Evolutionary conservation across 1,140 invertebrate species (phyloP).

Genomic region (Meloidogyne exigua): DNA sequence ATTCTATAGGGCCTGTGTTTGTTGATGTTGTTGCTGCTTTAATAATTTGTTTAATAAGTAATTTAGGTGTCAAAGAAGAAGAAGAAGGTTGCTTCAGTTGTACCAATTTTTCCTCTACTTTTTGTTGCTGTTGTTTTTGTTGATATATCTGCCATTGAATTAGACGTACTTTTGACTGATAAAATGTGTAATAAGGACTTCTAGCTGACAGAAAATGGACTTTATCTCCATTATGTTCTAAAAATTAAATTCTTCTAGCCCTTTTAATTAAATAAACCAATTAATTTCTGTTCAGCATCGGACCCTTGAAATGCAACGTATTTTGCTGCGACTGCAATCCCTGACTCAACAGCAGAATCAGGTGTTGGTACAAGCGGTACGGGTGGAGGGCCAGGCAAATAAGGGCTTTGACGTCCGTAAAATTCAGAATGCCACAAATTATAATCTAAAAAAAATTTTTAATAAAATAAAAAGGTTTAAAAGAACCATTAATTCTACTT

Average conservation of each 20-base stretch:
- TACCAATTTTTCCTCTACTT: not conserved
- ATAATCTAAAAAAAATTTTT: constrained; percentile 14
- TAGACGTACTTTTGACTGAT: constrained; percentile 36
- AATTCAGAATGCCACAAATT: constrained; percentile 39
- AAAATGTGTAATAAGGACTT: constrained; percentile 40
- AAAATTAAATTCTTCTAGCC: not conserved
- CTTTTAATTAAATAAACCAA: constrained; percentile 22
- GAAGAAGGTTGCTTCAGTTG: not conserved
- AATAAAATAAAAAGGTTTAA: not conserved
- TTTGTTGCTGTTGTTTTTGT: constrained; percentile 10
- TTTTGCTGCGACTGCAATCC: constrained; percentile 26
- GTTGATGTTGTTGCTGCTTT: constrained; percentile 4
- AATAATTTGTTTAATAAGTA: not conserved
- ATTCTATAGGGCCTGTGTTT: constrained; percentile 11
- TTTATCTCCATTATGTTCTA: constrained; percentile 39
- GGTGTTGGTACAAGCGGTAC: constrained; percentile 28
- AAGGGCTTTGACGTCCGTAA: constrained; percentile 40
- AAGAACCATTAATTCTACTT: constrained; percentile 18
- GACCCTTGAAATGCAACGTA: constrained; percentile 34
- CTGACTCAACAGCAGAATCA: constrained; percentile 27
- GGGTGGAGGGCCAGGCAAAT: constrained; percentile 31
- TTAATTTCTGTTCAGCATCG: constrained; percentile 38
- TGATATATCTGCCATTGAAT: constrained; percentile 37
- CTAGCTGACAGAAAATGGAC: constrained; percentile 25
- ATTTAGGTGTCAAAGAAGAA: not conserved